Evolutionary conservation across 2,113 vertebrate genomes (phyloP), one percentile per base, ranked within the genome.

Genomic region (Chionomys nivalis): DNA sequence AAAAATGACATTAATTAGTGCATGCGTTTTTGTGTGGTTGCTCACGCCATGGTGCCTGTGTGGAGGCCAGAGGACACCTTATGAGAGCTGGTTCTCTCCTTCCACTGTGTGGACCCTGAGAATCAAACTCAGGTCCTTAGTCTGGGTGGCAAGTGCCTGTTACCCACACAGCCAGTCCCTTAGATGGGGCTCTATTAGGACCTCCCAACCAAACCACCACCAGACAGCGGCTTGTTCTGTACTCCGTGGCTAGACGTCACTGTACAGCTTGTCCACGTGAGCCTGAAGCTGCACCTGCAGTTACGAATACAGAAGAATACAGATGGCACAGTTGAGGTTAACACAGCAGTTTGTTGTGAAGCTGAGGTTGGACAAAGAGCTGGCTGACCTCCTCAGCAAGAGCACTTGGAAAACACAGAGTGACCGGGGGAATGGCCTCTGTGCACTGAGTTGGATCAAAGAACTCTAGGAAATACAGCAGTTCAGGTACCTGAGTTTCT

Each of bases 401-500:
- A 65, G 49, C 93, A 97, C 97, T 98, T 98, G 88, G 93, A 97
- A 91, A 97, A 98, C 89, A 90, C 88, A 90, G 93, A 94, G 97
- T 95, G 13, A 26, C 19, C 81, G 96, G 96, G 93, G 96, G 98
- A 97, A 97, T 72, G 11, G 97, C 61, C 93, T 65, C 90, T 73
- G 79, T 70, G 97, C 79, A 95, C 70, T 33, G 97, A 96, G 87
- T 87, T 66, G 73, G 90, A 92, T 95, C 96, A 96, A 96, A 97
- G 97, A 85, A 94, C 42, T 95, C 96, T 97, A 98, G 96, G 98
- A 97, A 98, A 98, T 97, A 97, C 97, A 98, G 98, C 92, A 98
- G 96, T 95, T 98, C 96, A 95, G 98, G 97, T 98, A 98, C 98
- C 98, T 98, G 98, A 99, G 98, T 98, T 98, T 98, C 31, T 58